phyloP scores from a whole-genome alignment of 2,797 vertebrate genomes.

The Etheostoma nigrum region DNA sequence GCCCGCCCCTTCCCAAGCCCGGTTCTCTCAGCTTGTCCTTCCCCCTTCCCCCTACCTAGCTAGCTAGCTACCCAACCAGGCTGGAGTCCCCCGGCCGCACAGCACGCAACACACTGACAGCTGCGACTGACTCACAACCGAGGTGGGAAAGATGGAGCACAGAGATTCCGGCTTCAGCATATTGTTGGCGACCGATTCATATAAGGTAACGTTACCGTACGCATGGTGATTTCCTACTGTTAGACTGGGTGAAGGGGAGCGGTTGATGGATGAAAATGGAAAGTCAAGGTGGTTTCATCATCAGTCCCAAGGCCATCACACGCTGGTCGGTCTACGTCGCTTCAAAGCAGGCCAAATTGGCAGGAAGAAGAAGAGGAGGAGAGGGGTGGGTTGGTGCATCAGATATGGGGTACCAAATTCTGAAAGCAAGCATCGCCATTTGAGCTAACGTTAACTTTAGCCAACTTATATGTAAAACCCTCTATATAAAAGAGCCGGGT shows the following conservation, averaged over 20 bases:
- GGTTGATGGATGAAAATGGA: conserved; percentile 53
- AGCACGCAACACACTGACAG: conserved; percentile 76
- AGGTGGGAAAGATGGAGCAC: conserved; percentile 89
- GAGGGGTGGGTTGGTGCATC: conserved; percentile 33
- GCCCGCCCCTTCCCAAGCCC: conserved; percentile 60
- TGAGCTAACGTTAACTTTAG: not conserved
- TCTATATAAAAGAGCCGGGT: not conserved
- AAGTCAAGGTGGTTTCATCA: conserved; percentile 84
- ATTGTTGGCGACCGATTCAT: conserved; percentile 94
- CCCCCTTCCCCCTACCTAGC: conserved; percentile 37
- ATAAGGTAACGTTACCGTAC: conserved; percentile 90
- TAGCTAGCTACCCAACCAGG: conserved; percentile 47
- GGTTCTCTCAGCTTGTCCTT: conserved; percentile 55
- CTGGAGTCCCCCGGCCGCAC: conserved; percentile 57
- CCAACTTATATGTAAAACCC: not conserved
- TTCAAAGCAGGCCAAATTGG: conserved; percentile 66
- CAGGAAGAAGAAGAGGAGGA: conserved; percentile 48
- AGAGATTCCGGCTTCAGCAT: conserved; percentile 92
- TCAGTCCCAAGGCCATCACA: conserved; percentile 80
- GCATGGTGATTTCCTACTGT: not conserved
- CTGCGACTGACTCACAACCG: conserved; percentile 70
- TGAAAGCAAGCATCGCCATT: conserved; percentile 49
- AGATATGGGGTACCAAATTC: conserved; percentile 27
- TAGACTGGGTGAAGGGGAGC: conserved; percentile 6
- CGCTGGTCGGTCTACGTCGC: conserved; percentile 55